These are phyloP conservation scores for Dexiosoma caninum DNA, from an alignment of 2,888 invertebrate genomes.

Conservation along the genomic window DNA sequence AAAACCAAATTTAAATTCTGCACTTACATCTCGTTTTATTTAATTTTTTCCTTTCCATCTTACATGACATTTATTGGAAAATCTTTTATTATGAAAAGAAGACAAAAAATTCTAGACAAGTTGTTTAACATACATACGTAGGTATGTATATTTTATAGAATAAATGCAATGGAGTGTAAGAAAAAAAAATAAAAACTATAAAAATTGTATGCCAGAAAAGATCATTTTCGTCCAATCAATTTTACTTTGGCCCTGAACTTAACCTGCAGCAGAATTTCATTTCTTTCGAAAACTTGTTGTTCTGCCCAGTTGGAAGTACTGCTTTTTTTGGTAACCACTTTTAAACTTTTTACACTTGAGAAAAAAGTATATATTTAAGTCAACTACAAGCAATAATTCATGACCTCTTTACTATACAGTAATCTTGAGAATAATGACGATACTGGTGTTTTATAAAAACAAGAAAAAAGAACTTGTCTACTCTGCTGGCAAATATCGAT, in stretches of 20 bases:
- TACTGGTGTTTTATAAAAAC: neutral
- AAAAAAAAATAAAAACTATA: neutral
- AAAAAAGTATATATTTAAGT: neutral
- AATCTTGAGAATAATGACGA: neutral
- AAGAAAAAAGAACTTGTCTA: neutral
- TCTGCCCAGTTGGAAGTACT: neutral
- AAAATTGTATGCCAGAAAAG: neutral
- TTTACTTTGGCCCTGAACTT: conserved; percentile 29
- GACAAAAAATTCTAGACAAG: no score
- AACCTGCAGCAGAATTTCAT: neutral
- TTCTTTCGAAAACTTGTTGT: neutral
- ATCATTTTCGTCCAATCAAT: no score
- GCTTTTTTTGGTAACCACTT: neutral
- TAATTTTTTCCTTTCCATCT: no score
- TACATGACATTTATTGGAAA: no score
- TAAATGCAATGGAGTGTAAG: no score
- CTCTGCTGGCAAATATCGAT: conserved; percentile 8
- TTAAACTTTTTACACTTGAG: neutral
- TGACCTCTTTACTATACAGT: neutral
- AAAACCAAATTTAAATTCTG: no score
- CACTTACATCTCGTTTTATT: no score
- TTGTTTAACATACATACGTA: no score
- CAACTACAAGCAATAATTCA: conserved; percentile 1
- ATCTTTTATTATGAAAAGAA: no score
- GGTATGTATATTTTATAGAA: no score